A percentile compares a stretch with the other conserved stretches of the same genome.
Evolutionary conservation across 2,797 vertebrate genomes (phyloP).

Genomic region (Melanotaenia pygmaea): DNA sequence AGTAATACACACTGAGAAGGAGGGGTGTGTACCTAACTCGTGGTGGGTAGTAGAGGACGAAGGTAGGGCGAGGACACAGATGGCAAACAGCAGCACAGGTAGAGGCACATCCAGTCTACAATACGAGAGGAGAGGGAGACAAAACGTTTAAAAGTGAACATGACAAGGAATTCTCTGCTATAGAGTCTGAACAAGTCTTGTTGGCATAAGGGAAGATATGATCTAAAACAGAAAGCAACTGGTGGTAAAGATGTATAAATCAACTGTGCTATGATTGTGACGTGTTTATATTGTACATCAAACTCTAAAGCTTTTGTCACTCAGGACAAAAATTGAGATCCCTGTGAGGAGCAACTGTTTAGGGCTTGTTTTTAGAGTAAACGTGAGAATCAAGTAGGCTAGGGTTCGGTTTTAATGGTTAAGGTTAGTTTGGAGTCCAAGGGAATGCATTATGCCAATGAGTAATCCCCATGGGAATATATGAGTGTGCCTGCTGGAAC

Average conservation of each 20-base stretch:
- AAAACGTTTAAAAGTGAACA: neutral
- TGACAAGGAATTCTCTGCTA: neutral
- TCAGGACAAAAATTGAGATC: neutral
- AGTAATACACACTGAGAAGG: neutral
- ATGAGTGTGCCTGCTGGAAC: slow-evolving; percentile 6
- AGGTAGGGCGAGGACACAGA: slow-evolving; percentile 76
- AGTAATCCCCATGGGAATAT: slow-evolving; percentile 11
- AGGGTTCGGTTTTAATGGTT: neutral
- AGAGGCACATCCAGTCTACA: slow-evolving; percentile 64
- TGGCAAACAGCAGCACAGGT: slow-evolving; percentile 71
- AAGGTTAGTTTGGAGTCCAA: neutral
- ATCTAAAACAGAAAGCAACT: neutral
- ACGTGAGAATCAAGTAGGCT: neutral
- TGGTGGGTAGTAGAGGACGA: slow-evolving; percentile 63
- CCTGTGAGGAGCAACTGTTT: neutral
- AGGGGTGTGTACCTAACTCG: slow-evolving; percentile 69
- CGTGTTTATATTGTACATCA: too few relatives aligned
- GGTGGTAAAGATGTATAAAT: too few relatives aligned
- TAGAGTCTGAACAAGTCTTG: neutral
- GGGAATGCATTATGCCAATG: neutral
- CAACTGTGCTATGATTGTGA: too few relatives aligned
- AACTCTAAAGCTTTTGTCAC: neutral
- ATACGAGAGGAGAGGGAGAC: slow-evolving; percentile 8
- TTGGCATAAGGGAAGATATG: neutral
- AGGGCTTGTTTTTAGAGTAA: neutral